A percentile compares a stretch with the other conserved stretches of the same genome.
These are phyloP conservation scores for Echinometra lucunter DNA, from an alignment of 53 echinoderm and acorn worm genomes.

Conservation along the genomic window DNA sequence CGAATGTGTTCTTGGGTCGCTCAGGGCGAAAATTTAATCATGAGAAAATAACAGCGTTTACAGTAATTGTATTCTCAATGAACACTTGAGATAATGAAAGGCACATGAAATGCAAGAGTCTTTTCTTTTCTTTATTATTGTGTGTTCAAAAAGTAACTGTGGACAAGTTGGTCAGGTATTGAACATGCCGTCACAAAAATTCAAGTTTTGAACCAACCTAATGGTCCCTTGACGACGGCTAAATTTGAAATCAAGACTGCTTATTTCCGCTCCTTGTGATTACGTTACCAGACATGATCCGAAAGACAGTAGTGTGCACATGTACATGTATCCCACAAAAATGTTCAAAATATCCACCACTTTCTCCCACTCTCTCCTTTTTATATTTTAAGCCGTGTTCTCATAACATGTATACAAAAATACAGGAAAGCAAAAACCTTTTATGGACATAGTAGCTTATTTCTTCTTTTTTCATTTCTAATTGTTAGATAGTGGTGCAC, in stretches of 20 bases:
- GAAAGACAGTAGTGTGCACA: conserved; percentile 7
- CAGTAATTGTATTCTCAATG: no score
- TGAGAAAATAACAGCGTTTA: no score
- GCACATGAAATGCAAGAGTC: no score
- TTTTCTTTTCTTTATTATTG: no score
- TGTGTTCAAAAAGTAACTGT: not conserved
- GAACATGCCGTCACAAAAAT: conserved; percentile 35
- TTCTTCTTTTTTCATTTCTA: no score
- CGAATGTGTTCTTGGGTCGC: not conserved
- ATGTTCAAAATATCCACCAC: conserved; percentile 11
- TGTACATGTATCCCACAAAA: not conserved
- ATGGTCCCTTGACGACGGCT: conserved; percentile 14
- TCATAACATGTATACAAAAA: conserved; percentile 6
- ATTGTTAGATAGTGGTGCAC: no score
- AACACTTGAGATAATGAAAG: no score
- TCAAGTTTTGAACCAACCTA: conserved; percentile 19
- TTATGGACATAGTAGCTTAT: not conserved
- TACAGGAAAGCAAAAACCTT: not conserved
- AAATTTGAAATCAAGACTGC: conserved; percentile 52
- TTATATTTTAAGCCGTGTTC: not conserved
- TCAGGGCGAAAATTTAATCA: no score
- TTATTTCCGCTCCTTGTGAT: conserved; percentile 45
- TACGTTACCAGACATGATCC: conserved; percentile 36
- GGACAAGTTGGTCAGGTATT: not conserved
- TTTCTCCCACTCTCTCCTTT: conserved; percentile 4